Conservation (phyloP, 2,888 invertebrate species). For the Amblyjoppa fuscipennis region DNA sequence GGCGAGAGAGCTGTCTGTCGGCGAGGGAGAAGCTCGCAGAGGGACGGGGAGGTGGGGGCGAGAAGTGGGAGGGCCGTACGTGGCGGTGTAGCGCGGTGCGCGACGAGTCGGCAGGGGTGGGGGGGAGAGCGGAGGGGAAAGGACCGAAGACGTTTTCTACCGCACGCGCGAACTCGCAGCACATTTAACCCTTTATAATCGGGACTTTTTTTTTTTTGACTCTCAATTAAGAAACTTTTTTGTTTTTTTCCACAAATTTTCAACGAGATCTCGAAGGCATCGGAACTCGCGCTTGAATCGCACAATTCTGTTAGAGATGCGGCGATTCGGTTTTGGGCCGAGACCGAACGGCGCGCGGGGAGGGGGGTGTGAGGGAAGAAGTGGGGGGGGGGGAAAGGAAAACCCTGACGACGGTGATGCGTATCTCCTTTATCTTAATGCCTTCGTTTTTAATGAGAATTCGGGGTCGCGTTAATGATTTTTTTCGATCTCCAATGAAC, state of each 20-base stretch:
- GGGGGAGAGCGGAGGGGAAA: neutral
- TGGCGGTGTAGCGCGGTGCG: neutral
- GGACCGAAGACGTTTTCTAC: constrained; percentile 14
- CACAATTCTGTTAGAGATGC: neutral
- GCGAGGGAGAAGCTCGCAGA: constrained; percentile 4
- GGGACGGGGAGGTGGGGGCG: neutral
- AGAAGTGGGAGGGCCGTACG: neutral
- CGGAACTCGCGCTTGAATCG: too few relatives aligned
- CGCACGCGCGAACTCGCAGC: constrained; percentile 25
- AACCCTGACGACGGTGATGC: neutral
- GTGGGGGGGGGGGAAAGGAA: neutral
- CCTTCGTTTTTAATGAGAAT: neutral
- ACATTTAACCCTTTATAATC: constrained; percentile 6
- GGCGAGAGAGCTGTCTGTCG: constrained; percentile 1
- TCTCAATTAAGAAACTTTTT: neutral
- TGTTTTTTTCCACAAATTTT: neutral
- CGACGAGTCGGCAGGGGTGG: neutral
- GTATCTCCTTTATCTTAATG: neutral
- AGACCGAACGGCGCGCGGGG: neutral
- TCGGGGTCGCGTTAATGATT: too few relatives aligned
- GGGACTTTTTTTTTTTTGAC: neutral
- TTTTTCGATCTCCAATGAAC: too few relatives aligned
- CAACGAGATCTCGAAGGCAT: neutral
- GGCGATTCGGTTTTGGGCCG: neutral
- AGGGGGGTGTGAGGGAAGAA: neutral